Percentiles rank a stretch among this genome's conserved stretches.
Evolutionary conservation across 2,797 vertebrate genomes (phyloP).

Genomic region (Propithecus deckenii): DNA sequence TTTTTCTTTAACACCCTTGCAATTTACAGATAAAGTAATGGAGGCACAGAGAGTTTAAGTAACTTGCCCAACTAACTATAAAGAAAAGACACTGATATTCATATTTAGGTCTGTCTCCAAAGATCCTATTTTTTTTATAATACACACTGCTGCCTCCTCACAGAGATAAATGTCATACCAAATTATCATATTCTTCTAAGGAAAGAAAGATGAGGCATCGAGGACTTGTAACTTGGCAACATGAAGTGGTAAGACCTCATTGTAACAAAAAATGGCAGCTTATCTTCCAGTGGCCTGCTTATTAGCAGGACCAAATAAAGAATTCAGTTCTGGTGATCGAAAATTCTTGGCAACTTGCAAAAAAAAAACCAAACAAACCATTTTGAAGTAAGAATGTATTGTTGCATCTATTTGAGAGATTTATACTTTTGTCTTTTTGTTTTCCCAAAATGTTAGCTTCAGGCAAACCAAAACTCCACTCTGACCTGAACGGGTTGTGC

Average conservation of each 20-base stretch:
- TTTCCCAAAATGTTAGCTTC: slow-evolving; percentile 44
- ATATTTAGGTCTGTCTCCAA: slow-evolving; percentile 33
- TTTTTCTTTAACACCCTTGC: background rate
- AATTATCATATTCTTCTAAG: slow-evolving; percentile 12
- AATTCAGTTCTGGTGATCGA: background rate
- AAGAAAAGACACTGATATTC: slow-evolving; percentile 33
- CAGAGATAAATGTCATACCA: slow-evolving; percentile 19
- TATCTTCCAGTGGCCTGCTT: background rate
- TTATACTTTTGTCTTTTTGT: slow-evolving; percentile 29
- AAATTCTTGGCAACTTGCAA: slow-evolving; percentile 45
- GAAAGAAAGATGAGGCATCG: background rate
- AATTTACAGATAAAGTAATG: background rate
- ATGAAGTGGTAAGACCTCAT: background rate
- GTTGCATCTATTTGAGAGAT: background rate
- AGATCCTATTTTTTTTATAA: background rate
- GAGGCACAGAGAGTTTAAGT: background rate
- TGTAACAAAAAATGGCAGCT: slow-evolving; percentile 32
- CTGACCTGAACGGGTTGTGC: slow-evolving; percentile 43
- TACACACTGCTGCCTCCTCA: background rate
- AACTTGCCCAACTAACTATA: background rate
- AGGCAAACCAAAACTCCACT: slow-evolving; percentile 7
- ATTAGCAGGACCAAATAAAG: slow-evolving; percentile 37
- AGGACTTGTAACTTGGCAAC: background rate
- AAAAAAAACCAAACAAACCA: background rate
- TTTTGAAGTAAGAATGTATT: slow-evolving; percentile 1